A percentile compares a stretch with the other conserved stretches of the same genome.
Evolutionary conservation across 2,113 vertebrate species (phyloP).

Genomic region (Erpornis zantholeuca): DNA sequence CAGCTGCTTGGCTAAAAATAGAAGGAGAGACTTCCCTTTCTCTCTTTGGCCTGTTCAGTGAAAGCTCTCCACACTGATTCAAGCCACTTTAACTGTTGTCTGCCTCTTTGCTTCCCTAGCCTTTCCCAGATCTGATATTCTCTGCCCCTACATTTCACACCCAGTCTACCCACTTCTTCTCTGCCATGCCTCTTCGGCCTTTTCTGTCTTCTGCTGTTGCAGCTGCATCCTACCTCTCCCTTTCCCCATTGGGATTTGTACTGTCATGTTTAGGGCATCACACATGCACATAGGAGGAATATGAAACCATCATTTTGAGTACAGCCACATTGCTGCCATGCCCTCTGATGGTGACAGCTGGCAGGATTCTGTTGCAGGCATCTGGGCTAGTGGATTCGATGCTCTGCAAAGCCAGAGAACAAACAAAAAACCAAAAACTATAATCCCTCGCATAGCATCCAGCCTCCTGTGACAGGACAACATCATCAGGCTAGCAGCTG

Average conservation of each 20-base stretch:
- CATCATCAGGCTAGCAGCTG: neutral
- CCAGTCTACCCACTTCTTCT: neutral
- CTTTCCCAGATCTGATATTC: neutral
- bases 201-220: neutral
- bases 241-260: neutral
- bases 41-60: neutral
- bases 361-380: neutral
- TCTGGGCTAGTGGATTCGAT: neutral
- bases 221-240: neutral
- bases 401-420: neutral
- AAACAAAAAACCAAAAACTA: neutral
- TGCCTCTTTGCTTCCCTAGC: neutral
- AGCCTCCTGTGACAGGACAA: neutral
- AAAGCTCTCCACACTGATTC: neutral
- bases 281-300: neutral
- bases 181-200: neutral
- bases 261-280: neutral
- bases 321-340: neutral
- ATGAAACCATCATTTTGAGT: neutral
- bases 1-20: conserved; percentile 27
- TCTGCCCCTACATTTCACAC: neutral
- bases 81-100: neutral
- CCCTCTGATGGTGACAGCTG: neutral
- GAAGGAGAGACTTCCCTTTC: neutral
- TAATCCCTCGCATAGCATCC: rapidly evolving